Evolutionary conservation across 2,113 vertebrate genomes (phyloP), one percentile per base, ranked within the genome.

Genomic region (Pseudorhombus dupliciocellatus): DNA sequence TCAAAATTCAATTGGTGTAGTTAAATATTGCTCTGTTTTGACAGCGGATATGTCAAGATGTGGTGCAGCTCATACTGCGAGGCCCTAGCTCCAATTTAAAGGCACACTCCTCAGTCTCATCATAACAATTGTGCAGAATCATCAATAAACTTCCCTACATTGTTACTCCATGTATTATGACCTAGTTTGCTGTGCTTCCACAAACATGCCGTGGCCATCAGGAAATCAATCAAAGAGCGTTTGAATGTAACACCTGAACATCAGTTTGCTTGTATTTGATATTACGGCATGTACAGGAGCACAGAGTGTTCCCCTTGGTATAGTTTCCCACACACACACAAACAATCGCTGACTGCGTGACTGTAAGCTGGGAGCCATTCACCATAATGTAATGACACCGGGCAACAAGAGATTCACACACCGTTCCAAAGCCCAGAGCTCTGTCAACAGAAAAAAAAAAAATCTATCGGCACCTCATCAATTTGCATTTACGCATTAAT

Each of bases 391-490:
- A 66, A 66, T 34, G 26, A 59, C 53, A n/a, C 20, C 40, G 44
- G 34, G 55, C 58, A 70, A n/a, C 26, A 16, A 28, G 2, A 55
- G n/a, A 31, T 46, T 57, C 55, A 21, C 34, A 42, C 22, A 11
- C 21, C 16, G 15, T 26, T 48, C 51, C 26, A 44, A 7, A 26
- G 48, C 40, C 40, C 22, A 48, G 20, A 46, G 34, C 59, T 65
- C 28, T 53, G 58, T 61, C 24, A 37, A 61, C 14, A 8, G 21
- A 25, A 59, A 55, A 56, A 72, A 21, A 50, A 71, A 72, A 50
- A 50, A 69, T 72, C 66, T 25, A 62, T 69, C 21, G 1, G 51
- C 22, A 42, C 40, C 24, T 78, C 50, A 58, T 77, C 51, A 55
- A 21, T 53, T 25, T 68, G 28, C 14, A 37, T 71, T 26, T 31